Conservation (phyloP, 2,797 vertebrate genomes). For the Macropodus opercularis region DNA sequence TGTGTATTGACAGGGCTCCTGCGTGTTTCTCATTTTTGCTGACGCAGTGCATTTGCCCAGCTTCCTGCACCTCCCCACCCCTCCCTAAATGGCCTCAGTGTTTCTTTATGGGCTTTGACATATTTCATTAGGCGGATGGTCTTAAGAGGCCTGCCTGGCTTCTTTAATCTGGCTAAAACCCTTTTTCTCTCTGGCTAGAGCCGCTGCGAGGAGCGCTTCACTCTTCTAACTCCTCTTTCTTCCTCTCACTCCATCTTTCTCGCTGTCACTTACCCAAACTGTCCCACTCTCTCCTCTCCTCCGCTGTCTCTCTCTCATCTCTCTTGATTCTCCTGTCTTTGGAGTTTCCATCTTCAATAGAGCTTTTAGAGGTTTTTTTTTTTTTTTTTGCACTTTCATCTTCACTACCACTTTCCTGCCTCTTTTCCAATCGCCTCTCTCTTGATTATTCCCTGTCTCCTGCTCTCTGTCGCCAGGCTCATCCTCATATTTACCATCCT, state of each 20-base stretch:
- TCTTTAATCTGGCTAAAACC: conserved; percentile 93
- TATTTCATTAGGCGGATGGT: conserved; percentile 98
- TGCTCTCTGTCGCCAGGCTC: conserved; percentile 48
- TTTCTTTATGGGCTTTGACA: conserved; percentile 94
- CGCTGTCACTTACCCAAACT: conserved; percentile 40
- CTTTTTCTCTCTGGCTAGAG: conserved; percentile 65
- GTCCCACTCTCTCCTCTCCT: not conserved
- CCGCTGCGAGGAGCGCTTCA: conserved; percentile 41
- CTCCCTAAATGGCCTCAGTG: conserved; percentile 81
- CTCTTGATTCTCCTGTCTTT: conserved; percentile 31
- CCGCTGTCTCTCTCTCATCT: conserved; percentile 10
- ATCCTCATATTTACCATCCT: conserved; percentile 49
- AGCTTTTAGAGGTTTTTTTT: conserved; percentile 36
- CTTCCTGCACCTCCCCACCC: conserved; percentile 32
- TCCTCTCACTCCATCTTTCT: conserved; percentile 47
- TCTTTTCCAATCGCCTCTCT: conserved; percentile 30
- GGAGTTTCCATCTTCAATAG: conserved; percentile 34
- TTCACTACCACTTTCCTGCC: conserved; percentile 26
- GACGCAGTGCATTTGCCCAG: conserved; percentile 53
- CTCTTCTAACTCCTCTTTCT: conserved; percentile 49
- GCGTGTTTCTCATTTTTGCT: conserved; percentile 81
- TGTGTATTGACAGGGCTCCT: conserved; percentile 89
- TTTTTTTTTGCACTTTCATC: conserved; percentile 31
- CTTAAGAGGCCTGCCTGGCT: conserved; percentile 87
- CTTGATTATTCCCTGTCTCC: conserved; percentile 45